These are phyloP conservation scores for Gobio gobio DNA, from an alignment of 2,113 vertebrate genomes.

Conservation along the genomic window DNA sequence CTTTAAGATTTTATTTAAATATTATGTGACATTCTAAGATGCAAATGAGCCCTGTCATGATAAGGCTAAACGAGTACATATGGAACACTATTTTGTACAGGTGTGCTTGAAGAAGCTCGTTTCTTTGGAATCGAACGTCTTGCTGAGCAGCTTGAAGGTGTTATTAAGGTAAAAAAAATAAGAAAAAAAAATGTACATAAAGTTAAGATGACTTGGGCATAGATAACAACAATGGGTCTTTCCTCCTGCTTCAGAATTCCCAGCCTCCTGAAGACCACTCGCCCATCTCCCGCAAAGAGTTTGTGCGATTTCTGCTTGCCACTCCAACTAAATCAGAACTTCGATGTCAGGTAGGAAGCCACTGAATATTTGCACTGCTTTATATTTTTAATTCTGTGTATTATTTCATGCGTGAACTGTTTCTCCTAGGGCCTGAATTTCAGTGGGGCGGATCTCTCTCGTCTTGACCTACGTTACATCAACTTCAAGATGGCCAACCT, in stretches of 20 bases:
- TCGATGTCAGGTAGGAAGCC: constrained; percentile 88
- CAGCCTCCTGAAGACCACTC: constrained; percentile 96
- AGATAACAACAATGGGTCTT: background rate
- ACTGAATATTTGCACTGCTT: background rate
- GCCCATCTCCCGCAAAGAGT: constrained; percentile 95
- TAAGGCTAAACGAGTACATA: background rate
- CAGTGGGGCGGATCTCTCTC: constrained; percentile 93
- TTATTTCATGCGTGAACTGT: background rate
- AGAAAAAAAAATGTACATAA: background rate
- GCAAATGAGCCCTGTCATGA: background rate
- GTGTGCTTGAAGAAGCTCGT: constrained; percentile 93
- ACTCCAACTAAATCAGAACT: constrained; percentile 97
- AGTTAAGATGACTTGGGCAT: background rate
- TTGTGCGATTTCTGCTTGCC: constrained; percentile 92
- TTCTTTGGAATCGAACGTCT: constrained; percentile 97
- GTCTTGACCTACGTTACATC: constrained; percentile 95
- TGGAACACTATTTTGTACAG: constrained; percentile 65
- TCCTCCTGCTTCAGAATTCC: constrained; percentile 77
- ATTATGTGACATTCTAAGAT: background rate
- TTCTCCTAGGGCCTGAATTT: constrained; percentile 91
- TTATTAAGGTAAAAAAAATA: constrained; percentile 85
- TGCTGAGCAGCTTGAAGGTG: constrained; percentile 90
- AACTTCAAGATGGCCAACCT: constrained; percentile 99
- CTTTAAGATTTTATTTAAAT: background rate
- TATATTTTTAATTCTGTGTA: background rate